Evolutionary conservation across 2,797 vertebrate genomes (phyloP), one percentile per base, ranked within the genome.

Genomic region (Vespertilio murinus): DNA sequence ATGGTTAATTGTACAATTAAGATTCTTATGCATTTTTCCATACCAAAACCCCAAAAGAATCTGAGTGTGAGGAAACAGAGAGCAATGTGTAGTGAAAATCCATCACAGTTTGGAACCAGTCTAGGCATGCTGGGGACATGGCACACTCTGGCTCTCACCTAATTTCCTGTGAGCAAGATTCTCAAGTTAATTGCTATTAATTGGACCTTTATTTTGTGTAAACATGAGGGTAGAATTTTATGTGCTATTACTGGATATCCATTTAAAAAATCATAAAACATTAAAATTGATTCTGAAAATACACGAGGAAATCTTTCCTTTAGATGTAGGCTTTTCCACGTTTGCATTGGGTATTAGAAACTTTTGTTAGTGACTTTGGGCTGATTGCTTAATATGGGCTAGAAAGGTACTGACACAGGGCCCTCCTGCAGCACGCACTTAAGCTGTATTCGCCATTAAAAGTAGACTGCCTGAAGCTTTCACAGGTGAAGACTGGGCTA

Each of bases 21-120:
- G 14, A 94, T 88, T 94, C 59, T 96, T 92, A 33, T 73, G 47
- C 14, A 90, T 59, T 88, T 91, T 91, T 59, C 69, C 6, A 87
- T 8, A 78, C 18, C 2, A 13, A 80, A 77, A 73, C 4, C n/a
- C 30, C 64, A 14, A 69, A 70, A 80, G 91, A 75, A 52, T 38
- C 84, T 71, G 42, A 73, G 14, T 61, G 3, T 33, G 87, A 93
- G 17, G 75, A 73, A 83, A 54, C 9, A 49, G 25, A 65, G 23
- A 64, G 3, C 17, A 77, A 10, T 69, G 4, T 61, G 4, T 40
- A 65, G 6, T 61, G 8, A n/a, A 69, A 42, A 69, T 78, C 65
- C 33, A 35, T 81, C 20, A 20, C 42, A 45, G 17, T 94, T 92
- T 79, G 75, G 45, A 78, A 70, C 20, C 11, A n/a, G 17, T 59